Conservation (phyloP, 2,113 vertebrate species). For the Larimichthys polyactis region DNA sequence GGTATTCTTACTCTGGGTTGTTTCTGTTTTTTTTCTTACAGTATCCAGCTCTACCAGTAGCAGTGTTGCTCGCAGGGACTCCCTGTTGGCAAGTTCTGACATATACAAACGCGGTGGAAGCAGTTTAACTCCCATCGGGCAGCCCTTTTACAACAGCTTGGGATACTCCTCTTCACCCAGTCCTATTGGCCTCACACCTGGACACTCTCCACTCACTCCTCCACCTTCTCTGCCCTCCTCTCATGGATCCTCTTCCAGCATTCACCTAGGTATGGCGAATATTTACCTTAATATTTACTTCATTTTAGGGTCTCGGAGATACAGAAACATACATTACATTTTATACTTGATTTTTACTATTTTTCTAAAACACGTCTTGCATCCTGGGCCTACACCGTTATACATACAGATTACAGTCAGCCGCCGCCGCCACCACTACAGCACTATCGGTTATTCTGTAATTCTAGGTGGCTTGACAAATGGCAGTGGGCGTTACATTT, state of each 20-base stretch:
- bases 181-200: conserved; percentile 96
- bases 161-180: conserved; percentile 98
- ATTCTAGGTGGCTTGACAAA: conserved; percentile 93
- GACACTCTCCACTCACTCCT: conserved; percentile 97
- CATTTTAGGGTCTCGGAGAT: neutral
- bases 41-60: conserved; percentile 96
- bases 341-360: neutral
- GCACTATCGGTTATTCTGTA: neutral
- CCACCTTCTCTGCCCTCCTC: conserved; percentile 96
- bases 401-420: neutral
- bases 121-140: conserved; percentile 96
- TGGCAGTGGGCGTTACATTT: conserved; percentile 97
- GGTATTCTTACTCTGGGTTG: conserved; percentile 74
- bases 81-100: conserved; percentile 95
- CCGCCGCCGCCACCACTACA: neutral
- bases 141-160: conserved; percentile 98
- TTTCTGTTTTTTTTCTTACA: conserved; percentile 74
- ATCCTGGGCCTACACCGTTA: neutral
- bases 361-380: neutral
- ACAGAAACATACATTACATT: no score
- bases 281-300: neutral
- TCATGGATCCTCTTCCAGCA: conserved; percentile 97
- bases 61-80: conserved; percentile 96
- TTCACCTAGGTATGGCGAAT: conserved; percentile 90
- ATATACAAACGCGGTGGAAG: conserved; percentile 97